Evolutionary conservation across 2,888 invertebrate genomes (phyloP), one percentile per base, ranked within the genome.

Genomic region (Drosophila gaucha): DNA sequence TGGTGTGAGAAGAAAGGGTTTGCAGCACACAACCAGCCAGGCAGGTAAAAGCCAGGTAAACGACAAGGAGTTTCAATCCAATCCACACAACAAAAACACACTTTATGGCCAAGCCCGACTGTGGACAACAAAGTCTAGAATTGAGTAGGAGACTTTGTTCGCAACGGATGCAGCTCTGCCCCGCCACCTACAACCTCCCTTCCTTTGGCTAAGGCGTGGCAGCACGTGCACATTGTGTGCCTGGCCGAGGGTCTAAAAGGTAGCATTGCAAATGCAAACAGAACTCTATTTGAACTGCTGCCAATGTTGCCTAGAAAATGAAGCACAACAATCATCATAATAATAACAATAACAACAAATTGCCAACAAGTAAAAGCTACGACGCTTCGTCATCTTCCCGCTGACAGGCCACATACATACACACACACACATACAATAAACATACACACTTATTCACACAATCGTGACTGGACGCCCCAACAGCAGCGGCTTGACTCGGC

Each of bases 301-400:
- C 38, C 30, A 67, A 56, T 44, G 41, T 46, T 41, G 67, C 33
- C 62, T 66, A 60, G 54, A 52, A 77, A 67, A 80, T 60, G 16
- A 63, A 52, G 49, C 54, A 67, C 58, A 67, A 63, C 74, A 66
- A 86, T 41, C 55, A 65, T 50, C 70, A 64, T 59, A 46, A 60
- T 24, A 51, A 55, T 54, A 72, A 59, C 28, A 76, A 67, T 54
- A 72, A 59, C 49, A 66, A 54, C 56, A 73, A 75, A 63, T 55
- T 72, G 62, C 62, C 35, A 57, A 26, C 54, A 60, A 74, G 66
- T 54, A 67, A 44, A 44, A 68, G 50, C 43, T 44, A 51, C 59
- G 56, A 60, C 54, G 80, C 76, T 86, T 57, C 87, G 80, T 80
- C 80, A 80, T 86, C 80, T 79, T 50, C 22, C 22, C 64, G 43